These are phyloP conservation scores for Geococcyx californianus DNA, from an alignment of 2,113 vertebrate species.

Conservation along the genomic window DNA sequence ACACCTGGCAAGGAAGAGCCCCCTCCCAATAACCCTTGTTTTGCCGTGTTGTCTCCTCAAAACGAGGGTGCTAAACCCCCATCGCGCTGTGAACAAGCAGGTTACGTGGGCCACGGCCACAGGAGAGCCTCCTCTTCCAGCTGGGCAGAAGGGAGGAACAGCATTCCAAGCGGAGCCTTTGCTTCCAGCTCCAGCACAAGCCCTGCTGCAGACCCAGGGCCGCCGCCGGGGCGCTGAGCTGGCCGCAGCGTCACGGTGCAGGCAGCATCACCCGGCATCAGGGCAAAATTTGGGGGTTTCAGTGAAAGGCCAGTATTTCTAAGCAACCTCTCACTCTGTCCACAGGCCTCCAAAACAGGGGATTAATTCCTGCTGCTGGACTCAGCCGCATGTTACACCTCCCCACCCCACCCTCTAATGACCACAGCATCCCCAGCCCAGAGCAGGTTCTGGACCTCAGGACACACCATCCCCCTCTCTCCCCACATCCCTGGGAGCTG, in stretches of 20 bases:
- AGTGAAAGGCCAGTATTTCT: fast-evolving
- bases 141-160: not conserved
- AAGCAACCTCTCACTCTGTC: not conserved
- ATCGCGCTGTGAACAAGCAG: fast-evolving
- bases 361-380: not conserved
- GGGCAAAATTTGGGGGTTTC: not conserved
- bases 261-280: fast-evolving
- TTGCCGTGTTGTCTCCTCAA: not conserved
- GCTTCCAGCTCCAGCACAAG: not conserved
- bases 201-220: not conserved
- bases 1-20: constrained; percentile 67
- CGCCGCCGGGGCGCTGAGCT: not conserved
- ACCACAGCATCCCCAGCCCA: fast-evolving
- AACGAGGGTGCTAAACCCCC: not conserved
- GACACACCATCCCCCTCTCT: not conserved
- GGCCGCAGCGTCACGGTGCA: fast-evolving
- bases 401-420: fast-evolving
- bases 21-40: constrained; percentile 50
- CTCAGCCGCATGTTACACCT: fast-evolving
- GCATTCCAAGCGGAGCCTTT: fast-evolving
- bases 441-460: not conserved
- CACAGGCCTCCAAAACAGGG: not conserved
- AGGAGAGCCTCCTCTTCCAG: not conserved
- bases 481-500: fast-evolving
- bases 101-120: fast-evolving